A percentile compares a stretch with the other conserved stretches of the same genome.
Evolutionary conservation across 2,888 invertebrate species (phyloP).

Genomic region (Megalurothrips usitatus): DNA sequence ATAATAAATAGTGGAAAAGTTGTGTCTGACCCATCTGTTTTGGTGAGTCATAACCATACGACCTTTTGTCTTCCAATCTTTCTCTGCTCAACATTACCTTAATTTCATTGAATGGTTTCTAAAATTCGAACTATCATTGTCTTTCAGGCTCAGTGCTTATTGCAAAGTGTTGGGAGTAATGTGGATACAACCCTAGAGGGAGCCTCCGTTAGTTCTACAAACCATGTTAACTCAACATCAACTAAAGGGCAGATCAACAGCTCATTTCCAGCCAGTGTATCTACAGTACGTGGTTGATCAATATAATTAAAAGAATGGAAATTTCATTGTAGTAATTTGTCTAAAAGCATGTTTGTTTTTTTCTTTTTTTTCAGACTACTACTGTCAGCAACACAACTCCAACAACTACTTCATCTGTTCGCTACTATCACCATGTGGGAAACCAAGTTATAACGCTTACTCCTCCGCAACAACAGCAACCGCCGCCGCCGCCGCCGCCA

Average conservation of each 20-base stretch:
- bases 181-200: neutral
- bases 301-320: neutral
- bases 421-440: slow-evolving; percentile 48
- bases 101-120: neutral
- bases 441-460: slow-evolving; percentile 48
- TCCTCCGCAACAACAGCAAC: slow-evolving; percentile 38
- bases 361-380: neutral
- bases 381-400: neutral
- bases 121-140: neutral
- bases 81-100: too few species aligned
- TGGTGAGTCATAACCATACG: neutral
- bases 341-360: neutral
- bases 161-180: neutral
- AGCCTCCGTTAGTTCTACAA: neutral
- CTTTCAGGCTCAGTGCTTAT: neutral
- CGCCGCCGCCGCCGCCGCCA: slow-evolving; percentile 40
- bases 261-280: slow-evolving; percentile 30
- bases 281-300: slow-evolving; percentile 36
- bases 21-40: slow-evolving; percentile 46
- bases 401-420: neutral
- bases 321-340: neutral
- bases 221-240: slow-evolving; percentile 24
- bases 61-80: too few species aligned
- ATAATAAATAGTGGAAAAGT: slow-evolving; percentile 67
- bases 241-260: slow-evolving; percentile 31